Percentiles rank a stretch among this genome's conserved stretches.
Evolutionary conservation across 2,888 invertebrate genomes (phyloP).

Genomic region (Drosophila tanythrix): DNA sequence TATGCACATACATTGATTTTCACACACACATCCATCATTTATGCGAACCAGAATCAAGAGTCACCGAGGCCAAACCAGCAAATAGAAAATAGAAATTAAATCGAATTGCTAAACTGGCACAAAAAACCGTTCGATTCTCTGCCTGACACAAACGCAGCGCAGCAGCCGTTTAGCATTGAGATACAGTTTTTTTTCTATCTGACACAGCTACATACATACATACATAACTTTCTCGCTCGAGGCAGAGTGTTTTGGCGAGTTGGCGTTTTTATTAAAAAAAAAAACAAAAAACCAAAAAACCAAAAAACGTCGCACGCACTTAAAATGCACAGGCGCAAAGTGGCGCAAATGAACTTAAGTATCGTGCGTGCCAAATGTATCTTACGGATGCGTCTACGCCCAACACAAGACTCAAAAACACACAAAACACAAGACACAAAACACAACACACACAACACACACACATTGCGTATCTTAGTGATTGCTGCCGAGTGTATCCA

Average conservation of each 20-base stretch:
- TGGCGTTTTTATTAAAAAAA: constrained; percentile 10
- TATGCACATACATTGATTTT: constrained; percentile 23
- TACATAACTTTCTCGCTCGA: constrained; percentile 42
- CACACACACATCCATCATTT: constrained; percentile 29
- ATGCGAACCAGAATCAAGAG: constrained; percentile 16
- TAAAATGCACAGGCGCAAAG: constrained; percentile 74
- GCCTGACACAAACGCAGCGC: constrained; percentile 18
- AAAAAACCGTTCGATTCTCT: constrained; percentile 61
- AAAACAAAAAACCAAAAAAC: background rate
- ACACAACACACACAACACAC: constrained; percentile 4
- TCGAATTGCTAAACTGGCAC: constrained; percentile 60
- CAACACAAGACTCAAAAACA: constrained; percentile 1
- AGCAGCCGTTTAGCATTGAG: constrained; percentile 33
- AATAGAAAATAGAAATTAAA: constrained; percentile 41
- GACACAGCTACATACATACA: constrained; percentile 37
- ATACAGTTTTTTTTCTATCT: constrained; percentile 35
- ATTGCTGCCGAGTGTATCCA: background rate
- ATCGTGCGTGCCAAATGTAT: constrained; percentile 61
- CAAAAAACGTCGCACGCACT: constrained; percentile 50
- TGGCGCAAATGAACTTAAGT: constrained; percentile 80
- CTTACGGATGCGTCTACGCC: constrained; percentile 49
- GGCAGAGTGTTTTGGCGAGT: constrained; percentile 6
- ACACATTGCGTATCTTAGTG: constrained; percentile 8
- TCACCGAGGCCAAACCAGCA: constrained; percentile 10
- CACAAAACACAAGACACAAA: background rate